Evolutionary conservation across 2,113 vertebrate genomes (phyloP).

Genomic region (Tetrax tetrax): DNA sequence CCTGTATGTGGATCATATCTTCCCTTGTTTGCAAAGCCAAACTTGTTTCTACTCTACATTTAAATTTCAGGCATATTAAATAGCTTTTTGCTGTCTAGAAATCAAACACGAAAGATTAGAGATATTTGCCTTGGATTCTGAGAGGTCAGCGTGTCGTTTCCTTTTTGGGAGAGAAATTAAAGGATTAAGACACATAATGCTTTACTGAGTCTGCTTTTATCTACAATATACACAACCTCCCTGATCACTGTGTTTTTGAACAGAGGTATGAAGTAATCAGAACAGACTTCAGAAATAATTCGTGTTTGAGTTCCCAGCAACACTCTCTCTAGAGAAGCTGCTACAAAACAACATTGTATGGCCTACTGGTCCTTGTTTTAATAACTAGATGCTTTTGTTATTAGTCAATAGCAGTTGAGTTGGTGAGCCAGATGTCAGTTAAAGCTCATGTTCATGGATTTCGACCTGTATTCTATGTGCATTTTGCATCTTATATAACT

Average conservation of each 20-base stretch:
- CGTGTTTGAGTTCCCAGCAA: neutral
- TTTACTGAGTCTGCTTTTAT: neutral
- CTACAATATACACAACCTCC: neutral
- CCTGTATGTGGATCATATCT: neutral
- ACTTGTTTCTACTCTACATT: neutral
- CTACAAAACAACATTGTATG: neutral
- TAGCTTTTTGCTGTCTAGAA: neutral
- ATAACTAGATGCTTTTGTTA: neutral
- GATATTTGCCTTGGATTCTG: slow-evolving; percentile 1
- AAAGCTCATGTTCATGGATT: neutral
- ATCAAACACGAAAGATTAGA: neutral
- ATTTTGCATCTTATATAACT: neutral
- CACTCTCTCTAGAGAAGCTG: neutral
- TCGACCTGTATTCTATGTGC: neutral
- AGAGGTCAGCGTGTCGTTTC: neutral
- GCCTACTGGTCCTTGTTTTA: neutral
- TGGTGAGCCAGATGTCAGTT: neutral
- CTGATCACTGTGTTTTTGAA: neutral
- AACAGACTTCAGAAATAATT: neutral
- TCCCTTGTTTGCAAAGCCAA: neutral
- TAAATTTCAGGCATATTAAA: slow-evolving; percentile 1
- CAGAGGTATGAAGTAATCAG: neutral
- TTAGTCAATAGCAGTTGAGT: neutral
- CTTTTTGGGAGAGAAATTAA: neutral
- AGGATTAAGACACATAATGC: neutral